Percentiles rank a stretch among this genome's conserved stretches.
These are phyloP conservation scores for Hyla sarda DNA, from an alignment of 2,113 vertebrate species.

Conservation along the genomic window DNA sequence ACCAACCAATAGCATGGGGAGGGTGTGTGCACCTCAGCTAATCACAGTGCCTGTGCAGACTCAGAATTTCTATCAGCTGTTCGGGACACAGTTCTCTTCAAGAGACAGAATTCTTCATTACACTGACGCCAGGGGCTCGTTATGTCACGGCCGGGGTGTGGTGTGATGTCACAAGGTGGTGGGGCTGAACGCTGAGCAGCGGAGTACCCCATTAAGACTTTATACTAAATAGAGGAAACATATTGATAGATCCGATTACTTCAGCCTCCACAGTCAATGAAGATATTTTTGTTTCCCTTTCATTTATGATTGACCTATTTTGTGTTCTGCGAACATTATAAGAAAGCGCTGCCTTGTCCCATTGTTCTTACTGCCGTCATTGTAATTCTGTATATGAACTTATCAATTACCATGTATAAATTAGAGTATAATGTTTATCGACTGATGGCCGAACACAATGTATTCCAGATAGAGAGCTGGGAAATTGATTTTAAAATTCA, in stretches of 20 bases:
- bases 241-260: not conserved
- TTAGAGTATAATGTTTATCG: constrained; percentile 3
- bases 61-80: too few relatives aligned
- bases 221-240: not conserved
- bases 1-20: too few relatives aligned
- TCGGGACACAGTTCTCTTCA: too few relatives aligned
- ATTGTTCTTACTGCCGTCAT: not conserved
- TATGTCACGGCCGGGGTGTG: too few relatives aligned
- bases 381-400: not conserved
- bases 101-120: too few relatives aligned
- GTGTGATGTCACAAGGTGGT: too few relatives aligned
- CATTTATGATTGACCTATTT: constrained; percentile 5
- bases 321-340: not conserved
- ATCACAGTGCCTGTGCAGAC: too few relatives aligned
- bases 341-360: not conserved
- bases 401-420: not conserved
- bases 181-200: too few relatives aligned
- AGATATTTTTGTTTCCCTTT: not conserved
- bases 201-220: too few relatives aligned
- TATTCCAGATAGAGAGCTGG: not conserved
- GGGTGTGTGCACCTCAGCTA: too few relatives aligned
- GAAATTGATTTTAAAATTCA: constrained; percentile 43
- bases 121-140: too few relatives aligned
- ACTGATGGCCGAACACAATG: not conserved
- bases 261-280: not conserved